These are phyloP conservation scores for Ormyrus labotus DNA, from an alignment of 2,888 invertebrate species.

Conservation along the genomic window DNA sequence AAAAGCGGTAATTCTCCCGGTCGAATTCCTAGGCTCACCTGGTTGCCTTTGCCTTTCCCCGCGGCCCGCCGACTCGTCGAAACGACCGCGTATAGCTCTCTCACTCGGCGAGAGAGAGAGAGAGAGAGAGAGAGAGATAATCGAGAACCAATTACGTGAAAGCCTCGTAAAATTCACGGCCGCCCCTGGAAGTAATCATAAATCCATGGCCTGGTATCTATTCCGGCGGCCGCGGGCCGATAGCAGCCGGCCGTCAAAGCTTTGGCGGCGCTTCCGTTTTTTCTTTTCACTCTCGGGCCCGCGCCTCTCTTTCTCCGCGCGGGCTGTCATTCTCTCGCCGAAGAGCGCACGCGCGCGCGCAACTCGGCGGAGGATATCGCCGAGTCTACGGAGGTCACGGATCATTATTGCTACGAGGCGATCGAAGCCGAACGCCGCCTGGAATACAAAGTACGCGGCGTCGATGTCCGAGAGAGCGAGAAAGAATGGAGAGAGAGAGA, in stretches of 20 bases:
- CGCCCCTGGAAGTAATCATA: constrained; percentile 33
- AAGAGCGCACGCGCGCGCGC: no score
- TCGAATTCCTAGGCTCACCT: background rate
- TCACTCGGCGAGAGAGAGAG: background rate
- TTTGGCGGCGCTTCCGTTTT: background rate
- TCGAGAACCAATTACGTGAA: constrained; percentile 46
- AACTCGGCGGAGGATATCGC: background rate
- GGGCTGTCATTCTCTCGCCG: no score
- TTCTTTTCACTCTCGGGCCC: background rate
- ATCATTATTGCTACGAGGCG: constrained; percentile 38
- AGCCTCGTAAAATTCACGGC: constrained; percentile 40
- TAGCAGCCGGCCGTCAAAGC: constrained; percentile 7
- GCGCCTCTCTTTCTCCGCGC: no score
- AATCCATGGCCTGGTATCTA: constrained; percentile 30
- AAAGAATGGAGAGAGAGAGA: background rate
- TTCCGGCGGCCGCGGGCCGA: constrained; percentile 2
- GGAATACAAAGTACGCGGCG: constrained; percentile 38
- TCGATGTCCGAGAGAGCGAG: constrained; percentile 20
- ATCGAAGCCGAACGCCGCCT: constrained; percentile 12
- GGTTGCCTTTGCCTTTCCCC: background rate
- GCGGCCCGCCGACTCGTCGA: background rate
- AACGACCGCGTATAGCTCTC: background rate
- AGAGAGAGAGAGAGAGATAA: constrained; percentile 32
- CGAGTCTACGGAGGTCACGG: constrained; percentile 29
- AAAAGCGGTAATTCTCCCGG: background rate